These are phyloP conservation scores for Cephus cinctus DNA, from an alignment of 1,140 invertebrate genomes.

Conservation along the genomic window DNA sequence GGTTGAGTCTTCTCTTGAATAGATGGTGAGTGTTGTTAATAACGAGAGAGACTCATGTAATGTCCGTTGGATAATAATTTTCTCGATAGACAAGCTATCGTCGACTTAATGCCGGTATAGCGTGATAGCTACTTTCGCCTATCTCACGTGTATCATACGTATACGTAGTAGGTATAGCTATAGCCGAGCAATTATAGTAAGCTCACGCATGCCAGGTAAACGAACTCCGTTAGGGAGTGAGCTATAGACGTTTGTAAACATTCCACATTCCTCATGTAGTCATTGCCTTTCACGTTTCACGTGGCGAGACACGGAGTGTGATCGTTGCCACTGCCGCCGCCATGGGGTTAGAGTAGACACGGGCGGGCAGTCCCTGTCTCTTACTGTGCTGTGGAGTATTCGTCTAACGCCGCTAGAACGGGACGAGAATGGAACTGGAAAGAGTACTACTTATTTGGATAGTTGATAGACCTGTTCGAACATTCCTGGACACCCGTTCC, in stretches of 20 bases:
- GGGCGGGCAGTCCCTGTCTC: background rate
- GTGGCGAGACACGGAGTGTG: background rate
- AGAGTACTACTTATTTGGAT: conserved; percentile 29
- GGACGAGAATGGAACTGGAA: conserved; percentile 11
- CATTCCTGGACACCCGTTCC: conserved; percentile 15
- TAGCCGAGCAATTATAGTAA: too few relatives aligned
- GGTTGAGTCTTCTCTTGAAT: conserved; percentile 59
- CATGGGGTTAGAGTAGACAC: too few relatives aligned
- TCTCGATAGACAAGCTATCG: too few relatives aligned
- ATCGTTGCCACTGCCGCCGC: background rate
- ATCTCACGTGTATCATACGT: too few relatives aligned
- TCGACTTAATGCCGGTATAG: too few relatives aligned
- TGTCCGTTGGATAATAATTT: too few relatives aligned
- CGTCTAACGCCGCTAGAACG: conserved; percentile 1
- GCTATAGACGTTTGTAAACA: conserved; percentile 34
- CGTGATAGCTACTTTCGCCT: too few relatives aligned
- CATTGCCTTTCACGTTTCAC: conserved; percentile 33
- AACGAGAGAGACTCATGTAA: too few relatives aligned
- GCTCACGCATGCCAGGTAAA: conserved; percentile 18
- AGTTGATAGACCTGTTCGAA: conserved; percentile 27
- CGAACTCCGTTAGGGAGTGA: conserved; percentile 21
- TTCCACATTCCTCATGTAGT: conserved; percentile 32
- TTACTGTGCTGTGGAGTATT: too few relatives aligned
- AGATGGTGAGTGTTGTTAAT: conserved; percentile 59
- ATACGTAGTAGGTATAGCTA: too few relatives aligned